Evolutionary conservation across 2,113 vertebrate species (phyloP), one percentile per base, ranked within the genome.

Genomic region (Nestor notabilis): DNA sequence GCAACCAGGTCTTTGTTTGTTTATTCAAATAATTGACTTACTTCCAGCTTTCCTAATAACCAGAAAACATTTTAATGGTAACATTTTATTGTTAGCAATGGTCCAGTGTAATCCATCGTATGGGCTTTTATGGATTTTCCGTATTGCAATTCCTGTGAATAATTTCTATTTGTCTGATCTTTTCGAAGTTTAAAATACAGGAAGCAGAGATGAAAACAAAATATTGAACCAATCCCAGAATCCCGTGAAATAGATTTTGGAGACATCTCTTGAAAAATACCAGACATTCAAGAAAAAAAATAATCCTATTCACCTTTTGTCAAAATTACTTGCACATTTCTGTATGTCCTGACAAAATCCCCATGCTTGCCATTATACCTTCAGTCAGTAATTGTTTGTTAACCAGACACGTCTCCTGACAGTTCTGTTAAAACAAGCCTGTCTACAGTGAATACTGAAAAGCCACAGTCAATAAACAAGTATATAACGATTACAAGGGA

Each of bases 1-100:
- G 90, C 63, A 94, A 94, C 93, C 78, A 83, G 41, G 49, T 72
- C 90, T 95, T 93, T 94, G 90, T 94, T 96, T 95, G 92, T 96
- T 95, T 94, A 96, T 94, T 96, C 96, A 95, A 77, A 90, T 94
- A 83, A 94, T 75, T 96, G 93, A 95, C 85, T 94, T 90, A 83
- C 92, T 93, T 93, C 87, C 93, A 95, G 64, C 92, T 89, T 95
- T 95, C 93, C 88, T 90, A 96, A 96, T 89, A 90, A 83, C 43
- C 4, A 2, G 85, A 83, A 81, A 93, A 16, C 12, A 29, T 90
- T 85, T 94, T 74, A 33, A 50, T 80, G 69, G 76, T 43, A 90
- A 44, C 90, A 37, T 70, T 53, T 11, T 44, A 28, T 63, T 75
- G 9, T 28, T 84, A 86, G 79, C 82, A 55, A 31, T 88, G 55